Evolutionary conservation across 1,140 invertebrate species (phyloP).

Genomic region (Neodiprion fabricii): DNA sequence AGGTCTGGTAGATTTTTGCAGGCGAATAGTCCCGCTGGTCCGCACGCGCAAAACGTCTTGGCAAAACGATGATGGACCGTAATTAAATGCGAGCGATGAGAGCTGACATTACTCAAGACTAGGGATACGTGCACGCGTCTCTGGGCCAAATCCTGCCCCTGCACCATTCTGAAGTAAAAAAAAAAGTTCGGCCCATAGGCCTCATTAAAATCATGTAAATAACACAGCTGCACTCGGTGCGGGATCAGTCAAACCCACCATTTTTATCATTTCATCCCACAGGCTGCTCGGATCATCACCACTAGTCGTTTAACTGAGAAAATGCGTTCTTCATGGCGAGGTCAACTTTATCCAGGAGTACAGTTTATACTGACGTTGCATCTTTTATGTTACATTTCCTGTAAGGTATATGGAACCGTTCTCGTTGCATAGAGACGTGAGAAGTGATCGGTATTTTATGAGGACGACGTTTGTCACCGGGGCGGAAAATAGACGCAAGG

Average conservation of each 20-base stretch:
- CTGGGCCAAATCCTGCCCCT: neutral
- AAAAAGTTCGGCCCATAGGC: neutral
- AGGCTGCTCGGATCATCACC: no score
- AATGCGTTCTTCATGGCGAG: no score
- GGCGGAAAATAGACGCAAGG: neutral
- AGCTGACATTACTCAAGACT: constrained; percentile 1
- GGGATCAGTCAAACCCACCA: no score
- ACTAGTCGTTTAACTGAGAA: no score
- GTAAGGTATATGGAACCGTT: no score
- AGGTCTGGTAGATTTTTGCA: no score
- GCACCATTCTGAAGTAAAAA: neutral
- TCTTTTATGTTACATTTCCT: no score
- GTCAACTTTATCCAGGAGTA: no score
- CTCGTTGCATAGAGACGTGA: neutral
- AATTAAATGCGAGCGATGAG: neutral
- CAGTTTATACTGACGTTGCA: no score
- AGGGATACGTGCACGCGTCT: neutral
- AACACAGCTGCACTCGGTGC: neutral
- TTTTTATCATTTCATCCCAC: no score
- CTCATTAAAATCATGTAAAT: constrained; percentile 4
- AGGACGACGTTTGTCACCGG: neutral
- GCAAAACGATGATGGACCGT: constrained; percentile 4
- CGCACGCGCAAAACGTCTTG: neutral
- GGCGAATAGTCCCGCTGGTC: no score
- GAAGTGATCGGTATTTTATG: neutral